Base-by-base conservation (phyloP, 2,797 vertebrate species). In the Mycteria americana region DNA sequence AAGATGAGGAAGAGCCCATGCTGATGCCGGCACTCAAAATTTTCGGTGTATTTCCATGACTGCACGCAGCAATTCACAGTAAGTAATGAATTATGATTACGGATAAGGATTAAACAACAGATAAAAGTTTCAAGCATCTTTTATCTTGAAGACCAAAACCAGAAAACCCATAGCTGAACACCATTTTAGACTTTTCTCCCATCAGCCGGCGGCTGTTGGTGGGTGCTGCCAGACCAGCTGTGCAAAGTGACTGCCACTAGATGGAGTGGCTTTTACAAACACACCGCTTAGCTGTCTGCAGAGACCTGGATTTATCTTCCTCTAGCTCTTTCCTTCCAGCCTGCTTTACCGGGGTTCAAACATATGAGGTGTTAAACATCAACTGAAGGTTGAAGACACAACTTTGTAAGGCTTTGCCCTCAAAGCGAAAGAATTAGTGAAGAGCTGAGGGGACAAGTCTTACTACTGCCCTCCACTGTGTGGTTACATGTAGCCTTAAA, bases 241-340 rank as follows among this genome's bases (percentile, higher is more conserved):
- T 95, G 76, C 39, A 5, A 93, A 97, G 96, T 46, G 81, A 82
- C 91, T 93, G 92, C 97, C 95, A 91, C 97, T 98, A 97, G 97
- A 96, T 97, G 96, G 97, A 97, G 97, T 3, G 97, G 88, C 90
- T 96, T 95, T 96, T 96, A 96, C 88, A 92, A 96, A 73, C 72
- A 83, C 56, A 27, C 22, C 2, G 50, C 88, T 78, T 6, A 65
- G 76, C 76, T 50, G 31, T 15, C 92, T 54, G 95, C 80, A 78
- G 39, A 30, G 23, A 93, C 78, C 92, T 28, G 76, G 31, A 68
- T 63, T 80, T 73, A n/a, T 23, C 56, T 43, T 92, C 86, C 45
- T 69, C 85, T 21, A n/a, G 39, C 22, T 46, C 54, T 67, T 70
- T 33, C 92, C 60, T 30, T 48, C 79, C 87, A 88, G 91, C 15